Conservation (phyloP, 2,888 invertebrate species). For the Dicranocentrus wangi region DNA sequence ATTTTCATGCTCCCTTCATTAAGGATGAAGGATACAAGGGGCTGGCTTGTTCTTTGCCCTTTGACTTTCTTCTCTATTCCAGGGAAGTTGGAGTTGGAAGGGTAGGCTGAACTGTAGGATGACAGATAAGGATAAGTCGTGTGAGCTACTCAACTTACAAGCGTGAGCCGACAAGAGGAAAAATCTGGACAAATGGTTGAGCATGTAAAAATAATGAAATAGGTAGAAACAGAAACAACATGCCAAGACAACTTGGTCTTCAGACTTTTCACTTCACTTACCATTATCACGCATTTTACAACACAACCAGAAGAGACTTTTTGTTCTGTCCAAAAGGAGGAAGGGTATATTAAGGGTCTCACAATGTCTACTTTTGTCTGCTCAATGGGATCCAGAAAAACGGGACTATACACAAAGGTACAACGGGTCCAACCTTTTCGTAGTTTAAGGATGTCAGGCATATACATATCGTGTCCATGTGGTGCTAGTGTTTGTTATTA, state of each 20-base stretch:
- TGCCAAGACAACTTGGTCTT: slow-evolving; percentile 23
- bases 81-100: neutral
- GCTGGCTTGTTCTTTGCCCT: slow-evolving; percentile 47
- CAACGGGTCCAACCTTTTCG: no score
- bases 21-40: slow-evolving; percentile 27
- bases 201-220: slow-evolving; percentile 43
- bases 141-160: slow-evolving; percentile 43
- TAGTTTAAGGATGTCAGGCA: no score
- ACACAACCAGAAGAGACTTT: slow-evolving; percentile 7
- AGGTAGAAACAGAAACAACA: slow-evolving; percentile 25
- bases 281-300: slow-evolving; percentile 37
- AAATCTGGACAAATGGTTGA: slow-evolving; percentile 43
- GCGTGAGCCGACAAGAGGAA: slow-evolving; percentile 7
- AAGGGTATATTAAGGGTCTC: slow-evolving; percentile 20
- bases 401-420: slow-evolving; percentile 1
- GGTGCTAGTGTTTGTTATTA: no score
- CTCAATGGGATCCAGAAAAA: neutral
- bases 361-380: neutral
- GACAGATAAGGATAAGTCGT: neutral
- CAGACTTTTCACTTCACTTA: slow-evolving; percentile 30
- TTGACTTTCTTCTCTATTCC: slow-evolving; percentile 50
- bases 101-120: neutral
- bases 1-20: slow-evolving; percentile 41
- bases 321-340: slow-evolving; percentile 6
- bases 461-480: no score